Evolutionary conservation across 2,113 vertebrate genomes (phyloP).

Genomic region (Cisticola juncidis): DNA sequence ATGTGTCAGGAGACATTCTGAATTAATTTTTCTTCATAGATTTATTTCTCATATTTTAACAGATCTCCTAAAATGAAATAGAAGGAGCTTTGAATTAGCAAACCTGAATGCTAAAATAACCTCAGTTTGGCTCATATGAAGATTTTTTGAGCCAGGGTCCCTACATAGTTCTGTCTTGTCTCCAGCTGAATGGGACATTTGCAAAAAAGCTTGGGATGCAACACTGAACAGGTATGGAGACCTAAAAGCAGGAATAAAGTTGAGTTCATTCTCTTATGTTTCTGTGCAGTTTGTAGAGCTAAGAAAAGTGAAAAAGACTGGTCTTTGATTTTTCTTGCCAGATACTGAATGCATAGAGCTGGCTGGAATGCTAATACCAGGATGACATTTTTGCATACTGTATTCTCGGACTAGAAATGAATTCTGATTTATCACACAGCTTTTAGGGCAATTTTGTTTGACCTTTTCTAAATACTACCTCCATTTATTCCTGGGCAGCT

Average conservation of each 20-base stretch:
- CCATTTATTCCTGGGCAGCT: constrained; percentile 5
- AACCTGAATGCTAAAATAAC: background rate
- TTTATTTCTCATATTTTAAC: background rate
- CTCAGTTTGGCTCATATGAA: background rate
- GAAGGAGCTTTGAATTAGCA: background rate
- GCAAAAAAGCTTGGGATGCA: background rate
- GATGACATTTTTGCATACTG: constrained; percentile 29
- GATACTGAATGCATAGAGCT: background rate
- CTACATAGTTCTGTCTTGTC: background rate
- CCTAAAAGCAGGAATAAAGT: background rate
- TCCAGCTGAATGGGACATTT: background rate
- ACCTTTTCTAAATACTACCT: constrained; percentile 42
- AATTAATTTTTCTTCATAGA: background rate
- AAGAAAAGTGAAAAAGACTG: background rate
- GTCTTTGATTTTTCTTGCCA: background rate
- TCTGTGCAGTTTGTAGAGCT: background rate
- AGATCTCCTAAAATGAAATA: background rate
- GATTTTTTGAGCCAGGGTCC: background rate
- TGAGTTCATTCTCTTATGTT: background rate
- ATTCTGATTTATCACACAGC: constrained; percentile 22
- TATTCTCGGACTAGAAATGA: background rate
- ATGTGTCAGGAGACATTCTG: background rate
- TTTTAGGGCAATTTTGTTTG: constrained; percentile 48
- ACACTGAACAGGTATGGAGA: background rate
- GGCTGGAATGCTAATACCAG: background rate